A percentile compares a stretch with the other conserved stretches of the same genome.
These are phyloP conservation scores for Sus cebifrons DNA, from an alignment of 2,797 vertebrate species.

Conservation along the genomic window DNA sequence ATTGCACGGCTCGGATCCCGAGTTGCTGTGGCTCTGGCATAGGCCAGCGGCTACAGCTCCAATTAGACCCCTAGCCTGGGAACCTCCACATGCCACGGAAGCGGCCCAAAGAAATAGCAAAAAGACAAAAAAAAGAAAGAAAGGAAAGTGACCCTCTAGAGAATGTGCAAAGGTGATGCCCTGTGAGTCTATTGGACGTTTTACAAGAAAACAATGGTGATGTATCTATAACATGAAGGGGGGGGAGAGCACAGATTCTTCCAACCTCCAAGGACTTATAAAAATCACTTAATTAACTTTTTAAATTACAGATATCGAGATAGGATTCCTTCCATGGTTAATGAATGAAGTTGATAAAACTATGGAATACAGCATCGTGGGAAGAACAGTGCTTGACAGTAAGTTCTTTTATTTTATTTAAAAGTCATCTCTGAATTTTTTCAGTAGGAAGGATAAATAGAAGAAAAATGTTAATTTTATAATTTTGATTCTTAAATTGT, in stretches of 20 bases:
- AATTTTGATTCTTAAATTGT: slow-evolving; percentile 8
- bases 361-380: slow-evolving; percentile 91
- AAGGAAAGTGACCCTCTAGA: slow-evolving; percentile 48
- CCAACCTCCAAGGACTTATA: slow-evolving; percentile 31
- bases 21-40: too few relatives aligned
- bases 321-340: slow-evolving; percentile 95
- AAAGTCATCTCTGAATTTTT: slow-evolving; percentile 13
- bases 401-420: slow-evolving; percentile 85
- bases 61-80: too few relatives aligned
- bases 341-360: slow-evolving; percentile 92
- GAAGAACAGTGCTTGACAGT: slow-evolving; percentile 94
- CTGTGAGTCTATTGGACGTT: slow-evolving; percentile 69
- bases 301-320: slow-evolving; percentile 93
- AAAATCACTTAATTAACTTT: slow-evolving; percentile 66
- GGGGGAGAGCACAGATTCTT: neutral
- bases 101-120: too few relatives aligned
- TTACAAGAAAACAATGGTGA: neutral
- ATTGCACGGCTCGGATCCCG: too few relatives aligned
- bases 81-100: too few relatives aligned
- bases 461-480: neutral
- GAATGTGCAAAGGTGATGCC: slow-evolving; percentile 74
- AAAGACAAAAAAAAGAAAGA: neutral
- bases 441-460: slow-evolving; percentile 15
- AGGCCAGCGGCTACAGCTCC: too few relatives aligned
- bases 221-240: slow-evolving; percentile 33